These are phyloP conservation scores for Pissodes strobi DNA, from an alignment of 1,140 invertebrate species.

Conservation along the genomic window DNA sequence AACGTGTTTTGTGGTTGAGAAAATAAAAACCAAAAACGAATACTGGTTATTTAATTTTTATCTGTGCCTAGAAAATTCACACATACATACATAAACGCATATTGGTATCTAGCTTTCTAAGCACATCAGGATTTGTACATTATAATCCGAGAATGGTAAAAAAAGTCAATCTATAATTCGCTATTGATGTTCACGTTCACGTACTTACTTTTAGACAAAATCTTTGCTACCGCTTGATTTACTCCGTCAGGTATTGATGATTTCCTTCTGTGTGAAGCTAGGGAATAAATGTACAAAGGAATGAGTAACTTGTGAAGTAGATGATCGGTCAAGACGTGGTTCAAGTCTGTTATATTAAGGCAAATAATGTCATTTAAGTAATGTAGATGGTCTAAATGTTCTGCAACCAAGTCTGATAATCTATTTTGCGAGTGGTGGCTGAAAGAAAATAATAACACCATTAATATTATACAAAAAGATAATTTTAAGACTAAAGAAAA, in stretches of 20 bases:
- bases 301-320: conserved; percentile 90
- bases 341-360: conserved; percentile 89
- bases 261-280: conserved; percentile 59
- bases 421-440: conserved; percentile 90
- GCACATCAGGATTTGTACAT: no score
- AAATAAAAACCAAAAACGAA: no score
- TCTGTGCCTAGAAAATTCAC: no score
- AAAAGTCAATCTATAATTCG: no score
- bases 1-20: no score
- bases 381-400: conserved; percentile 97
- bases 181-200: no score
- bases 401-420: conserved; percentile 92
- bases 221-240: conserved; percentile 64
- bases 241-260: conserved; percentile 59
- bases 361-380: conserved; percentile 97
- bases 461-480: background rate
- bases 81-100: no score
- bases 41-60: no score
- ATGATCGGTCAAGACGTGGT: conserved; percentile 95
- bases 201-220: conserved; percentile 56
- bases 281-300: conserved; percentile 92
- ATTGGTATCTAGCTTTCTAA: no score
- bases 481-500: background rate
- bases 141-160: no score
- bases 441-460: conserved; percentile 50